These are phyloP conservation scores for Gopherus flavomarginatus DNA, from an alignment of 2,113 vertebrate species.

Conservation along the genomic window DNA sequence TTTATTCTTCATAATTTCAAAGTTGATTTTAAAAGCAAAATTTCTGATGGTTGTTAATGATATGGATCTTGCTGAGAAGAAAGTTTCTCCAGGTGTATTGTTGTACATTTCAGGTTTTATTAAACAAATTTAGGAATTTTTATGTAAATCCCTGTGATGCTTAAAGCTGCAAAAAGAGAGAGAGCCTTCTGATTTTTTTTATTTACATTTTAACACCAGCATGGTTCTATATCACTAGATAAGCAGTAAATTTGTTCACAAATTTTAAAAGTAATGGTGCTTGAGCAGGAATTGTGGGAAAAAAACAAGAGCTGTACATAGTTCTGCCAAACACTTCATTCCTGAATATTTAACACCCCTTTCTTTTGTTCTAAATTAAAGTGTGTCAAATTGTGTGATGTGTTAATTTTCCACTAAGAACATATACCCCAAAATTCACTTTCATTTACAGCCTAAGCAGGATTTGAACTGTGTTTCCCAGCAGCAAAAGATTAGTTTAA, in stretches of 20 bases:
- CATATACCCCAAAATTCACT: not conserved
- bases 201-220: not conserved
- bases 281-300: not conserved
- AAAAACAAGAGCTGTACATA: fast-evolving
- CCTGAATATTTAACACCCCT: not conserved
- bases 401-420: not conserved
- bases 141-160: not conserved
- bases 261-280: not conserved
- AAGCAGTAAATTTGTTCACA: not conserved
- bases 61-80: not conserved
- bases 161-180: not conserved
- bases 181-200: not conserved
- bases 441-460: not conserved
- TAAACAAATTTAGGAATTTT: not conserved
- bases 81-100: not conserved
- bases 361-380: not conserved
- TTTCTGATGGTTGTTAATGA: not conserved
- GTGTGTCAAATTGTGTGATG: not conserved
- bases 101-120: not conserved
- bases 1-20: constrained; percentile 2
- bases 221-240: not conserved
- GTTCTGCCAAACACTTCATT: not conserved
- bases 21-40: not conserved
- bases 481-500: not conserved
- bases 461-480: not conserved